Evolutionary conservation across 2,113 vertebrate genomes (phyloP).

Genomic region (Leptocoma aspasia): DNA sequence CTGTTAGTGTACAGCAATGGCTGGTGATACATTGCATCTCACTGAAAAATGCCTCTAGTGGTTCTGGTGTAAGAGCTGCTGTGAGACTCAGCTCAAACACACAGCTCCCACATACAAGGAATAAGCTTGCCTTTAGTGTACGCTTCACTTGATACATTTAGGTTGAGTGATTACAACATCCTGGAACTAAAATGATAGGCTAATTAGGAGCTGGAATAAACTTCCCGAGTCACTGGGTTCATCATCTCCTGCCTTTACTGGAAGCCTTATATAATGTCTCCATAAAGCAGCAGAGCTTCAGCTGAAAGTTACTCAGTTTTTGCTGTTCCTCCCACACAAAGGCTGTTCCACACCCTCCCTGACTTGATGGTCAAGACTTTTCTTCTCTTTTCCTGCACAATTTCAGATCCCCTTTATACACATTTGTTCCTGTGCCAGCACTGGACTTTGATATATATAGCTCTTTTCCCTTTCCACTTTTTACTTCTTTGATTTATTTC

Average conservation of each 20-base stretch:
- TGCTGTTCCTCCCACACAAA: neutral
- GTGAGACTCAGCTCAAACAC: neutral
- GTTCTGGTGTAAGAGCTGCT: neutral
- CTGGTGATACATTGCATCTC: neutral
- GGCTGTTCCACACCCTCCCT: neutral
- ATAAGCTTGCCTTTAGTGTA: neutral
- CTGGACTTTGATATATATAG: neutral
- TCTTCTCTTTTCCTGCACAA: neutral
- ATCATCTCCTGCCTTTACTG: neutral
- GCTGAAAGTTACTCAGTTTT: conserved; percentile 38
- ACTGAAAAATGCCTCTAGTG: neutral
- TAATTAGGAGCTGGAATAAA: conserved; percentile 12
- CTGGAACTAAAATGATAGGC: conserved; percentile 9
- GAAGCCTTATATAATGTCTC: neutral
- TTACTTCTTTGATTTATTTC: neutral
- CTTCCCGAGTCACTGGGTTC: conserved; percentile 42
- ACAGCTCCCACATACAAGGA: neutral
- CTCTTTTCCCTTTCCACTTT: neutral
- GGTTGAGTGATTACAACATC: neutral
- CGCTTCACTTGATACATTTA: neutral
- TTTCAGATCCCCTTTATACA: neutral
- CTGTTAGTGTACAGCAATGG: neutral
- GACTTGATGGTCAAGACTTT: neutral
- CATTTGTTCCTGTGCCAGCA: neutral
- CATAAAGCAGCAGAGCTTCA: neutral